Conservation (phyloP, 1,140 invertebrate species). For the Lepidostoma basale region DNA sequence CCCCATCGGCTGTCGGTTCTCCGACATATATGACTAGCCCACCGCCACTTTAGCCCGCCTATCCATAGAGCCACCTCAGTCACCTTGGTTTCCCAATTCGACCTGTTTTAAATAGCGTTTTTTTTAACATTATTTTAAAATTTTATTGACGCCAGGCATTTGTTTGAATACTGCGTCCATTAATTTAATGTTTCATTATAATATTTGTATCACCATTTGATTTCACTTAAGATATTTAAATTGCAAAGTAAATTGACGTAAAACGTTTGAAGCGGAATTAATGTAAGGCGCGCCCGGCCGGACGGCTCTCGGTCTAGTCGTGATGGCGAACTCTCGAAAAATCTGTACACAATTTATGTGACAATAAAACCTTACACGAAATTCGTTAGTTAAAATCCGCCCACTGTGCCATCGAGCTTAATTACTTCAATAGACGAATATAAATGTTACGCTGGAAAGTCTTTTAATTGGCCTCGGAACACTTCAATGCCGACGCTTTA, state of each 20-base stretch:
- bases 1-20: too few relatives aligned
- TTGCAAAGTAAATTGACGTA: neutral
- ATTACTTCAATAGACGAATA: slow-evolving; percentile 35
- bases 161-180: too few relatives aligned
- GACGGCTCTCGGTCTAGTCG: too few relatives aligned
- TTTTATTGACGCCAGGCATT: too few relatives aligned
- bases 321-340: slow-evolving; percentile 8
- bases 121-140: too few relatives aligned
- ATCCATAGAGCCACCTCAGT: too few relatives aligned
- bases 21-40: too few relatives aligned
- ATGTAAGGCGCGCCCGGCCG: neutral
- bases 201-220: neutral
- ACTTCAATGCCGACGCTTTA: slow-evolving; percentile 41
- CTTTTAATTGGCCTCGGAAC: slow-evolving; percentile 43
- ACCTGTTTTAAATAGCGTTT: too few relatives aligned
- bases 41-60: too few relatives aligned
- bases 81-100: too few relatives aligned
- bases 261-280: slow-evolving; percentile 2
- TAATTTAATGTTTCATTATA: neutral
- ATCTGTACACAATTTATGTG: slow-evolving; percentile 16
- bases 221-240: slow-evolving; percentile 10
- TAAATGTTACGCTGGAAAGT: slow-evolving; percentile 37
- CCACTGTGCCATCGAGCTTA: slow-evolving; percentile 21
- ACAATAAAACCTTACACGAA: slow-evolving; percentile 25
- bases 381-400: slow-evolving; percentile 31